Evolutionary conservation across 2,113 vertebrate species (phyloP), one percentile per base, ranked within the genome.

Genomic region (Odontesthes bonariensis): DNA sequence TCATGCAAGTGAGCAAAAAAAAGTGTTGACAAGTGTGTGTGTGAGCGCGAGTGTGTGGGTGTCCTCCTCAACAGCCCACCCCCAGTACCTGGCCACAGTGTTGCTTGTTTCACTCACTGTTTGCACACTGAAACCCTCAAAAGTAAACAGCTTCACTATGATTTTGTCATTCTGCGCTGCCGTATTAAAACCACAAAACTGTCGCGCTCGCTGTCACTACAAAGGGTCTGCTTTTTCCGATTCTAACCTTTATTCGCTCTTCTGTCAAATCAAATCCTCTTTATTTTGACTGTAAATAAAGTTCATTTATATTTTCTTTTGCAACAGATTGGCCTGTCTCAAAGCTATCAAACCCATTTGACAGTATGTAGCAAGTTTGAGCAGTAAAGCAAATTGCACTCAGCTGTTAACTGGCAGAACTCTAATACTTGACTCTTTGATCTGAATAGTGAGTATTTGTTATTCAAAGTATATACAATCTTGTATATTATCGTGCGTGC

Each of bases 21-120:
- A 78, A 85, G 91, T 88, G 91, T 91, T 91, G 91, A 91, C 88
- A 92, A 42, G 66, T 62, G 54, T 71, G 73, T 79, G 53, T 69
- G 44, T 35, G 20, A 64, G 66, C 59, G 54, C 72, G 62, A 60
- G 58, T 67, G 69, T 64, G 79, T 62, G 85, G 77, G 73, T n/a
- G 69, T 63, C 52, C 40, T 82, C 69, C 52, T 42, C 80, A 58
- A 19, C 13, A 66, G 59, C 79, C 84, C 69, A 75, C 72, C 69
- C 49, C 11, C 33, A 68, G 75, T 86, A 89, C 84, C 84, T 81
- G 70, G 73, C 80, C 81, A 67, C 88, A 86, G 42, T 57, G 77
- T 70, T 64, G 23, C 59, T 79, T 83, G 82, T 84, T 83, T 87
- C 76, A 75, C 52, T 84, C 54, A 67, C 33, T 83, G 81, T 75